Conservation (phyloP, 1,140 invertebrate genomes). For the Drosophila truncata region DNA sequence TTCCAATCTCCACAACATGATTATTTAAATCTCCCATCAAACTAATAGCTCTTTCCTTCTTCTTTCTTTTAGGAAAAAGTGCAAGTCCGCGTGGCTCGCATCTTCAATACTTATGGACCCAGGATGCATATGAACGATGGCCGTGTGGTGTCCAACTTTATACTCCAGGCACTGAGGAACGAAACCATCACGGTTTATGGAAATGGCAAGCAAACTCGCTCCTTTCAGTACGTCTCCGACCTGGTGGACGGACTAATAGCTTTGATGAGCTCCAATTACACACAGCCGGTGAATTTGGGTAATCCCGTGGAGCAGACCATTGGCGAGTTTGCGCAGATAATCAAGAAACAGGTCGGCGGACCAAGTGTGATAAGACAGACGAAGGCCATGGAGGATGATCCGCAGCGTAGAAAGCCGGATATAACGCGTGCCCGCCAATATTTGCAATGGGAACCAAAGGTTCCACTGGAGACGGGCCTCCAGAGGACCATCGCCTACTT, state of each 20-base stretch:
- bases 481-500: conserved; percentile 97
- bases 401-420: conserved; percentile 96
- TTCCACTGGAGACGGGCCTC: conserved; percentile 92
- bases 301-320: conserved; percentile 99
- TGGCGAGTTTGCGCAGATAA: conserved; percentile 97
- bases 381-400: conserved; percentile 97
- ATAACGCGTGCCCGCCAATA: conserved; percentile 94
- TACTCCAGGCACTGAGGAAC: conserved; percentile 97
- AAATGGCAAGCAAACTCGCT: conserved; percentile 97
- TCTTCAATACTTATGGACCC: conserved; percentile 99
- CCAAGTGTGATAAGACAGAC: conserved; percentile 93
- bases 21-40: not conserved
- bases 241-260: conserved; percentile 97
- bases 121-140: conserved; percentile 99
- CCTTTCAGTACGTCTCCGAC: conserved; percentile 99
- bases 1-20: conserved; percentile 12
- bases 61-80: conserved; percentile 90
- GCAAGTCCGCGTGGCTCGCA: conserved; percentile 97
- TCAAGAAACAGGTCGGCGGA: conserved; percentile 94
- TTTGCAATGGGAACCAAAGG: conserved; percentile 97
- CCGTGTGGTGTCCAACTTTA: conserved; percentile 99
- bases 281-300: conserved; percentile 97
- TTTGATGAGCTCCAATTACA: conserved; percentile 98
- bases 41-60: conserved; percentile 9
- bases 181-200: conserved; percentile 98